Conservation (phyloP, 2,797 vertebrate species). For the Dendrocincla fuliginosa region DNA sequence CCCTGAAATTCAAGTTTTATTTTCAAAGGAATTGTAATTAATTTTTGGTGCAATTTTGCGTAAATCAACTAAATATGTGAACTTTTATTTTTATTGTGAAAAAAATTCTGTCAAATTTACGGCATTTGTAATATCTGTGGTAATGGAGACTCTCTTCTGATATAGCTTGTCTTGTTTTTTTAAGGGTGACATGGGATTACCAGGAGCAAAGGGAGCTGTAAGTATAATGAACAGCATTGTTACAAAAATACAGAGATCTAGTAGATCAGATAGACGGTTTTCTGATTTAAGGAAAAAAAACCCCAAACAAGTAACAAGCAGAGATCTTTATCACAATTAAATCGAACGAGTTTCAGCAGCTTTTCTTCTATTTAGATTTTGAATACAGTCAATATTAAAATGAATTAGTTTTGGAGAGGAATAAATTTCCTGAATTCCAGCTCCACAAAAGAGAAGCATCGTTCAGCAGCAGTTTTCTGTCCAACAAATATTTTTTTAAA, state of each 20-base stretch:
- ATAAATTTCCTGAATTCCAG: background rate
- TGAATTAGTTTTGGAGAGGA: background rate
- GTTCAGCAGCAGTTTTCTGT: background rate
- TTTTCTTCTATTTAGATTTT: conserved; percentile 3
- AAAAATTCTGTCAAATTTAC: background rate
- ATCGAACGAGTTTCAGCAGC: conserved; percentile 3
- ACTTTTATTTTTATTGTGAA: background rate
- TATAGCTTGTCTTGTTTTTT: conserved; percentile 47
- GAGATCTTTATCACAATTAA: background rate
- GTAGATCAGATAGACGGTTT: background rate
- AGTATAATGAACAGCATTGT: conserved; percentile 72
- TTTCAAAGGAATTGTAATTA: background rate
- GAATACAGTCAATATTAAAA: conserved; percentile 5
- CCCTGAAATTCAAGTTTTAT: background rate
- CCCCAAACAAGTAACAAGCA: background rate
- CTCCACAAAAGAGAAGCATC: background rate
- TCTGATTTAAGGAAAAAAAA: background rate
- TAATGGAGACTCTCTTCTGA: conserved; percentile 34
- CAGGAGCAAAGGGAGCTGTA: conserved; percentile 92
- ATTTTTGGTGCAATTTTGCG: background rate
- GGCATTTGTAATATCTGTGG: background rate
- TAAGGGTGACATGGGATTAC: conserved; percentile 90
- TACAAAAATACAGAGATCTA: background rate
- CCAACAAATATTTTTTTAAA: background rate
- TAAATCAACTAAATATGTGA: background rate